Base-by-base conservation (phyloP, 92 coral and sea anemone genomes). In the Virgularia gustaviana region DNA sequence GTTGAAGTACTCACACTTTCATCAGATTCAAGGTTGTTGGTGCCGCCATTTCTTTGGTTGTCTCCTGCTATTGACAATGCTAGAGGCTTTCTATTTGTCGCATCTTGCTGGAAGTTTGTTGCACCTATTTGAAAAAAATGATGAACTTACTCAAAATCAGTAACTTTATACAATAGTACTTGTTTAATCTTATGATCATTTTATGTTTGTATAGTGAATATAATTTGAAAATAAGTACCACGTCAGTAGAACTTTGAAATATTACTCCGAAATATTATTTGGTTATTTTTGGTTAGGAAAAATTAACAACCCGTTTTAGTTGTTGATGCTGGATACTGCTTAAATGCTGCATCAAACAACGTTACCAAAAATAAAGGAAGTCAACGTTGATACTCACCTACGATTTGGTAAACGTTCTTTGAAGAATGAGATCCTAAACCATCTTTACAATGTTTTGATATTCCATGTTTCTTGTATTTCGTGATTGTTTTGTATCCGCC, bases 371-470 rank as follows among this genome's bases (percentile, higher is more conserved):
- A 36, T 36, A 20, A 19, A 12, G 1, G 1, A 13, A 0, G n/a
- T n/a, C n/a, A n/a, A n/a, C n/a, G 33, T 13, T 55, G 11, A 11
- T 23, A 60, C 96, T 63, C 64, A 91, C 97, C 96, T 70, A 89
- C 73, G 58, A 91, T 41, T 49, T 84, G 83, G 49, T 89, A 91
- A 20, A 91, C 97, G 61, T 84, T 91, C 77, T 91, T 91, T 22
- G 96, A 87, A 31, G 90, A 79, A 4, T 84, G 35, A 16, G 96
- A 90, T 6, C 97, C 97, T 25, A 81, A 57, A 7, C 86, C 95
- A 70, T 91, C 81, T 32, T 63, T 72, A 36, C 97, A 91, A 39
- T 79, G 81, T 28, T 90, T 86, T 18, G 97, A 89, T 62, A 91
- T 77, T 34, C 97, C 97, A 52, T 77, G 83, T 62, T 64, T 84